Evolutionary conservation across 1,140 invertebrate genomes (phyloP).

Genomic region (Pseudachorutes palmiensis): DNA sequence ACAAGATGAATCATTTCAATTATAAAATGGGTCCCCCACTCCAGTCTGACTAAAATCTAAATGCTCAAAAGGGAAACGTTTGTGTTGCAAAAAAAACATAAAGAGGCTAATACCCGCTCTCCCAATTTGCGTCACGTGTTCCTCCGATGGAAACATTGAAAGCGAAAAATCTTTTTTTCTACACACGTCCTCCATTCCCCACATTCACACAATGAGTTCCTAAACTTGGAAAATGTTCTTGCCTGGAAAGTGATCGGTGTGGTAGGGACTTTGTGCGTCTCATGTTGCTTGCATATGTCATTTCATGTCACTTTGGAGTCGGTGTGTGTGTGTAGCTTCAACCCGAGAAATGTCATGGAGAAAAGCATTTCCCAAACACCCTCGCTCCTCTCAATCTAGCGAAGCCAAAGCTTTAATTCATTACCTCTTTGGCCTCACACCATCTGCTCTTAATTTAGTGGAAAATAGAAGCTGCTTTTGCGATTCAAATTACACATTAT

Average conservation of each 20-base stretch:
- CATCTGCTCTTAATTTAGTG: slow-evolving; percentile 30
- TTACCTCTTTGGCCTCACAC: slow-evolving; percentile 21
- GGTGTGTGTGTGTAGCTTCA: no score
- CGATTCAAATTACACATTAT: slow-evolving; percentile 26
- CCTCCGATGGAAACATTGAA: neutral
- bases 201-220: no score
- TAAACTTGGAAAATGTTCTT: no score
- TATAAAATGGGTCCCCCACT: neutral
- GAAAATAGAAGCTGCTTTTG: slow-evolving; percentile 17
- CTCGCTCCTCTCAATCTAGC: neutral
- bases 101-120: no score
- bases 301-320: neutral
- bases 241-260: no score
- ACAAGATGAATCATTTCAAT: neutral
- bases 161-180: neutral
- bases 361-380: neutral
- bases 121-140: no score
- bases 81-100: no score
- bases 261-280: no score
- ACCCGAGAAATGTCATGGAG: neutral
- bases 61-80: no score
- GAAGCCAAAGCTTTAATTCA: neutral
- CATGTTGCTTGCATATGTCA: slow-evolving; percentile 9
- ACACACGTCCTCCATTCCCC: neutral
- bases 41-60: no score